A percentile compares a stretch with the other conserved stretches of the same genome.
phyloP scores from a whole-genome alignment of 2,888 invertebrate genomes.

The Caenorhabditis sp. region DNA sequence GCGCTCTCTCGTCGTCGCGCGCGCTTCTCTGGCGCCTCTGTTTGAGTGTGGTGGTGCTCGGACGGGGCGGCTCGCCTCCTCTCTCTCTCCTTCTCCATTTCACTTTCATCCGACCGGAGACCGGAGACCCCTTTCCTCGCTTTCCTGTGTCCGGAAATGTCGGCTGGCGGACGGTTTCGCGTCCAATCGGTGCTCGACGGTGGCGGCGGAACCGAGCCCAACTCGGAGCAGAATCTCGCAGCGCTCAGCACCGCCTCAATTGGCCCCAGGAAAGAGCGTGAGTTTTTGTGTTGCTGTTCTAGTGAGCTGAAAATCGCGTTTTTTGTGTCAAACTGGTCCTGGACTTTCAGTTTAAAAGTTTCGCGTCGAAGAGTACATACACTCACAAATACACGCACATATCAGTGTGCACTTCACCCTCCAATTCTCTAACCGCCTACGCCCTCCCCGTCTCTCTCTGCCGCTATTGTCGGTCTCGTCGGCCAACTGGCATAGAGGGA shows the following conservation, averaged over 20 bases:
- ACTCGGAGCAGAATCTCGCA: not conserved
- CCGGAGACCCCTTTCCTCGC: not conserved
- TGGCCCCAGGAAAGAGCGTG: too few species aligned
- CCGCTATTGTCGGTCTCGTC: too few species aligned
- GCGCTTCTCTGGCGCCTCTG: too few species aligned
- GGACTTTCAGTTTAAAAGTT: not conserved
- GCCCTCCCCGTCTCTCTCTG: not conserved
- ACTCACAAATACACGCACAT: not conserved
- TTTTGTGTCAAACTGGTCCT: too few species aligned
- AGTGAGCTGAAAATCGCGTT: too few species aligned
- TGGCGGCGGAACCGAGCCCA: slow-evolving; percentile 13
- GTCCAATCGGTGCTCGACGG: slow-evolving; percentile 52
- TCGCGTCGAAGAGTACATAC: not conserved
- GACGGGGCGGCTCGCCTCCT: too few species aligned
- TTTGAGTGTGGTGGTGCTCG: too few species aligned
- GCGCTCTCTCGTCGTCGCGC: too few species aligned
- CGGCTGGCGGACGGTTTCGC: slow-evolving; percentile 56
- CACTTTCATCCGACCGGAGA: not conserved
- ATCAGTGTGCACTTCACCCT: not conserved
- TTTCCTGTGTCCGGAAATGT: slow-evolving; percentile 1
- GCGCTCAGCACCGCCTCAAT: too few species aligned
- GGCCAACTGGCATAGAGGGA: too few species aligned
- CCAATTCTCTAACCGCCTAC: not conserved
- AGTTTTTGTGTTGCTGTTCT: too few species aligned
- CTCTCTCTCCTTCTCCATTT: too few species aligned